Conservation (phyloP, 2,797 vertebrate species). For the Semotilus atromaculatus region DNA sequence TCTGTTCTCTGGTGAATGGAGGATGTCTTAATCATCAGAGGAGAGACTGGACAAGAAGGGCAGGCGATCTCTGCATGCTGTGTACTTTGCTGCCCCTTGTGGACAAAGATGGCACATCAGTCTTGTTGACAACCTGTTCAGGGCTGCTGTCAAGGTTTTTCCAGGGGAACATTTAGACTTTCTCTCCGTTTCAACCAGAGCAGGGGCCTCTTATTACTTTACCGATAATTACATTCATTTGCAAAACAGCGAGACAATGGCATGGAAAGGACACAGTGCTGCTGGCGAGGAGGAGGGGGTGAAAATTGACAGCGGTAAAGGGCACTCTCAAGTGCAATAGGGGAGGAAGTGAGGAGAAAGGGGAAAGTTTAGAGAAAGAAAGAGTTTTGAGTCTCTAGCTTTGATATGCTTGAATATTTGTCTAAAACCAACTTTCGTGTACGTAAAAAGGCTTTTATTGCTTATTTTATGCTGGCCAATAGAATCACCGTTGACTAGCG, state of each 20-base stretch:
- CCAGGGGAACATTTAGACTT: conserved; percentile 37
- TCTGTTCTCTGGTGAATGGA: background rate
- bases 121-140: conserved; percentile 12
- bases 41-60: conserved; percentile 30
- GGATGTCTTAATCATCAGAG: conserved; percentile 34
- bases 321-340: conserved; percentile 39
- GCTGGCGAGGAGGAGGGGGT: conserved; percentile 43
- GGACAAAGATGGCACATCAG: conserved; percentile 39
- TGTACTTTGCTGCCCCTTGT: conserved; percentile 76
- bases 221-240: conserved; percentile 55
- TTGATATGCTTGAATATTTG: background rate
- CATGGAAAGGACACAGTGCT: conserved; percentile 37
- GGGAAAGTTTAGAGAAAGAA: conserved; percentile 26
- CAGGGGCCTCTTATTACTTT: conserved; percentile 52
- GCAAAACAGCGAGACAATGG: conserved; percentile 56
- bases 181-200: conserved; percentile 48
- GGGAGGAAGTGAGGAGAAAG: conserved; percentile 15
- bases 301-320: conserved; percentile 53
- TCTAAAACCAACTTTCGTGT: background rate
- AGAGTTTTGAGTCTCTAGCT: background rate
- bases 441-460: background rate
- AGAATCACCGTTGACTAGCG: background rate
- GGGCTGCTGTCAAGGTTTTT: conserved; percentile 39
- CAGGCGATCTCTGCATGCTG: conserved; percentile 26
- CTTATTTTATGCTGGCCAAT: background rate